A percentile compares a stretch with the other conserved stretches of the same genome.
Evolutionary conservation across 2,113 vertebrate genomes (phyloP).

Genomic region (Plecotus auritus): DNA sequence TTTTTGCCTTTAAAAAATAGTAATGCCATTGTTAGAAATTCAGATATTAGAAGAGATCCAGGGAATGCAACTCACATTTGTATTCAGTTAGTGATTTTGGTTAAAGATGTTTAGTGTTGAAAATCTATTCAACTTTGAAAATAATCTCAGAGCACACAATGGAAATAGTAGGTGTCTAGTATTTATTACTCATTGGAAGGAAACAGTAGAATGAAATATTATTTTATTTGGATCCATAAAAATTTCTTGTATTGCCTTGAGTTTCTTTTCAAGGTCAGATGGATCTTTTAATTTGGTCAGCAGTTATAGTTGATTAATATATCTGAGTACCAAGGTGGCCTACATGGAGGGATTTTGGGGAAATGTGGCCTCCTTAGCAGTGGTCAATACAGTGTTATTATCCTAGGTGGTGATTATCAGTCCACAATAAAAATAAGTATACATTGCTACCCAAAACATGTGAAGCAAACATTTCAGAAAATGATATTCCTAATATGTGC

Average conservation of each 20-base stretch:
- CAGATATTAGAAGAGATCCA: background rate
- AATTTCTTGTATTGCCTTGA: background rate
- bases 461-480: background rate
- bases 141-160: background rate
- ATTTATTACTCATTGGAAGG: background rate
- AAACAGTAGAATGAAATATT: background rate
- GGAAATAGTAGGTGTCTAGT: background rate
- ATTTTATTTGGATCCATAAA: background rate
- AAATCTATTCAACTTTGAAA: background rate
- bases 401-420: background rate
- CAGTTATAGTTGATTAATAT: background rate
- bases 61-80: background rate
- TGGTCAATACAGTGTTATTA: background rate
- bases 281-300: background rate
- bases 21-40: constrained; percentile 31
- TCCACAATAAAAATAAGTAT: background rate
- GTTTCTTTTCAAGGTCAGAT: background rate
- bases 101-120: background rate
- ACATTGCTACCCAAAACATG: background rate
- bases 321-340: background rate
- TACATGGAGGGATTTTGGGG: background rate
- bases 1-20: constrained; percentile 26
- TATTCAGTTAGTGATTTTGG: constrained; percentile 31
- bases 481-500: background rate
- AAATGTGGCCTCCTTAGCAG: background rate